phyloP scores from a whole-genome alignment of 2,113 vertebrate species.

The Tragelaphus imberbis region DNA sequence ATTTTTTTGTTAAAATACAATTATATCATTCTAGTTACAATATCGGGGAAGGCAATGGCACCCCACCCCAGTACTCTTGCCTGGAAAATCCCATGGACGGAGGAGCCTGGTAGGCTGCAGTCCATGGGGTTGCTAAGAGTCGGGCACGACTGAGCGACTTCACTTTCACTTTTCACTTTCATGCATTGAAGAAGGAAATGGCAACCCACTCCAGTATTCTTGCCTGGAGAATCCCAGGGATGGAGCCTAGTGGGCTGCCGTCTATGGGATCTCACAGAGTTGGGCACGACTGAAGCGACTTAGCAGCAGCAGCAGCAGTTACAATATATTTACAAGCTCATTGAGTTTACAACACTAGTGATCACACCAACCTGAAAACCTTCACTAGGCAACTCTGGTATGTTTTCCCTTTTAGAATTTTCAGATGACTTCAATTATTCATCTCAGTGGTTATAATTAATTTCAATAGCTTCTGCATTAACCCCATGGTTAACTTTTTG shows the following conservation, averaged over 20 bases:
- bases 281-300: too few species aligned
- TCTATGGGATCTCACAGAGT: too few species aligned
- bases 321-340: neutral
- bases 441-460: slow-evolving; percentile 4
- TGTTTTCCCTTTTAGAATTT: slow-evolving; percentile 7
- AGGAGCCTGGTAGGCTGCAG: too few species aligned
- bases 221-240: too few species aligned
- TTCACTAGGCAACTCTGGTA: neutral
- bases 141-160: too few species aligned
- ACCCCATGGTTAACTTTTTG: neutral
- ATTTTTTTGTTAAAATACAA: neutral
- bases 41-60: neutral
- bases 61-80: too few species aligned
- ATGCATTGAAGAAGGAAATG: too few species aligned
- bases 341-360: neutral
- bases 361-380: neutral
- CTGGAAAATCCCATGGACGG: too few species aligned
- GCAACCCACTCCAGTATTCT: too few species aligned
- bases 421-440: neutral
- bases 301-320: neutral
- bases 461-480: neutral
- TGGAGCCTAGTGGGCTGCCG: too few species aligned
- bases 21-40: neutral
- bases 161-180: too few species aligned
- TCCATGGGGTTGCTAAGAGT: too few species aligned